A percentile compares a stretch with the other conserved stretches of the same genome.
Conservation (phyloP, 2,113 vertebrate species). For the Poeciliopsis occidentalis region DNA sequence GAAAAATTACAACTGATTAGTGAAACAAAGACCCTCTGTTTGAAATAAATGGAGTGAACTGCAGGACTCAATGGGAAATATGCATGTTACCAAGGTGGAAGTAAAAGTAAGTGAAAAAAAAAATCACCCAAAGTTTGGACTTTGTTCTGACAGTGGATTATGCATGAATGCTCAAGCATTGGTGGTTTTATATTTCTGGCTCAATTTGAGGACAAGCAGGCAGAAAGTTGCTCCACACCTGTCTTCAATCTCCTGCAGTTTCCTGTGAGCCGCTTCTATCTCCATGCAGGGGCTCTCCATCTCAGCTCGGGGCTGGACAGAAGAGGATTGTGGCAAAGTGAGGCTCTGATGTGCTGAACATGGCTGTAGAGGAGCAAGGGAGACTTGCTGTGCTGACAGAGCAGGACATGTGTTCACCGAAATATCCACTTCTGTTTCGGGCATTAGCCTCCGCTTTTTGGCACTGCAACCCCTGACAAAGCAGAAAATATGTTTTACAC, state of each 20-base stretch:
- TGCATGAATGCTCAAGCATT: not conserved
- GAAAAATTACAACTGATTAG: not conserved
- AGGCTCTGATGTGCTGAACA: constrained; percentile 11
- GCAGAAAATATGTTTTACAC: not conserved
- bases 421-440: constrained; percentile 49
- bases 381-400: constrained; percentile 26
- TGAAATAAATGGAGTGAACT: no score
- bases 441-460: constrained; percentile 76
- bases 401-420: constrained; percentile 38
- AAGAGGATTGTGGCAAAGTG: constrained; percentile 14
- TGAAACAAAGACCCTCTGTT: not conserved
- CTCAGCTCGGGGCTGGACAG: constrained; percentile 31
- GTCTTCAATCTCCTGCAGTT: constrained; percentile 81
- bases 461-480: constrained; percentile 74
- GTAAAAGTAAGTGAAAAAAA: not conserved
- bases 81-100: not conserved
- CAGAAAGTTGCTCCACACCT: constrained; percentile 55
- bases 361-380: constrained; percentile 30
- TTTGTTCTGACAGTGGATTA: not conserved
- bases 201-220: not conserved
- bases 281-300: constrained; percentile 76
- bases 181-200: not conserved
- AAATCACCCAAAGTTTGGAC: not conserved
- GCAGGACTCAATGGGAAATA: not conserved
- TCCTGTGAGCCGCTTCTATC: constrained; percentile 80